These are phyloP conservation scores for Vulpes lagopus DNA, from an alignment of 2,113 vertebrate species.

Conservation along the genomic window DNA sequence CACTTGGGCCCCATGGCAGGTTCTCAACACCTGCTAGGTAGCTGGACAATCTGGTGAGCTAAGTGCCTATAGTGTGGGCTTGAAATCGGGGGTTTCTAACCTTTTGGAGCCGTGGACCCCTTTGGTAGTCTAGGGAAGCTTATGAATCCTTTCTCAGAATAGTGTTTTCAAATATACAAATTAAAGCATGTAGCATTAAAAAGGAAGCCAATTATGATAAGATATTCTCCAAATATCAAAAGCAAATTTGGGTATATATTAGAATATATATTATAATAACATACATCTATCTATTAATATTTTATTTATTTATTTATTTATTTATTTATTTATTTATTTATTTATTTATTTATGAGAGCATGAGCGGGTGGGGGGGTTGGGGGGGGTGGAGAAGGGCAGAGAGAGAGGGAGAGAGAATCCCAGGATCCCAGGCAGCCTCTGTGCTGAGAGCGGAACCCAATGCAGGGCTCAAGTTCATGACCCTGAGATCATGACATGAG, in stretches of 20 bases:
- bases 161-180: not conserved
- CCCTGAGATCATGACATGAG: too few species aligned
- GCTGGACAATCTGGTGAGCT: not conserved
- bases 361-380: not conserved
- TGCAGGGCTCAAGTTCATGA: not conserved
- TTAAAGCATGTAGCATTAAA: not conserved
- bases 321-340: not conserved
- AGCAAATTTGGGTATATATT: not conserved
- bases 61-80: not conserved
- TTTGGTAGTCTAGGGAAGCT: not conserved
- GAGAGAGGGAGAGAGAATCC: not conserved
- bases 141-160: not conserved
- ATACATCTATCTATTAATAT: not conserved
- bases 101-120: not conserved
- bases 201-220: not conserved
- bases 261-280: not conserved
- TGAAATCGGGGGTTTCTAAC: not conserved
- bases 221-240: conserved; percentile 42
- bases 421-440: not conserved
- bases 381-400: too few species aligned
- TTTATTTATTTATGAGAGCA: not conserved
- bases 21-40: accelerated
- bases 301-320: not conserved
- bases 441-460: not conserved
- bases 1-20: not conserved